Percentiles rank a stretch among this genome's conserved stretches.
Conservation (phyloP, 2,888 invertebrate species). For the Tachina fera region DNA sequence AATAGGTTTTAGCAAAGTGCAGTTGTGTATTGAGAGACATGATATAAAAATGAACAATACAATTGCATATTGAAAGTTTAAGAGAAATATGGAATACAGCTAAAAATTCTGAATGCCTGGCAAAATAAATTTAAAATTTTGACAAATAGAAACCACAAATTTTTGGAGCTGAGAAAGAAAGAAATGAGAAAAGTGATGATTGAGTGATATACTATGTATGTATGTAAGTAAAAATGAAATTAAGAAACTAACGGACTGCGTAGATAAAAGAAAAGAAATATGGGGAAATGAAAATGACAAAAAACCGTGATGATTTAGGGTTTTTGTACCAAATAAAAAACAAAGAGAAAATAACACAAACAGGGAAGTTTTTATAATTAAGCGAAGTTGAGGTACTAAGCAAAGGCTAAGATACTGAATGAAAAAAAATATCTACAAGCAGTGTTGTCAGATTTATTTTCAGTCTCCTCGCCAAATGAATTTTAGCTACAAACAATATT, state of each 20-base stretch:
- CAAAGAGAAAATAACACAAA: not conserved
- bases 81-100: conserved; percentile 56
- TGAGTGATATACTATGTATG: no score
- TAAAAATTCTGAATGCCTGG: conserved; percentile 78
- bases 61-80: not conserved
- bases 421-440: no score
- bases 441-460: no score
- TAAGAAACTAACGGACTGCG: not conserved
- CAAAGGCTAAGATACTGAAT: no score
- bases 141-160: conserved; percentile 82
- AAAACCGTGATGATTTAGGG: not conserved
- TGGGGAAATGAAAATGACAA: conserved; percentile 16
- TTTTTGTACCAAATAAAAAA: not conserved
- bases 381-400: no score
- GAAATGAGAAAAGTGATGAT: conserved; percentile 67
- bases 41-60: conserved; percentile 12
- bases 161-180: conserved; percentile 69
- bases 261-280: conserved; percentile 11
- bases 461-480: no score
- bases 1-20: not conserved
- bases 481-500: no score
- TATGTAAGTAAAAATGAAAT: not conserved
- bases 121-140: conserved; percentile 83
- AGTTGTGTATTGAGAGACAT: conserved; percentile 27
- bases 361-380: not conserved